These are phyloP conservation scores for Myiagra hebetior DNA, from an alignment of 2,113 vertebrate species.

Conservation along the genomic window DNA sequence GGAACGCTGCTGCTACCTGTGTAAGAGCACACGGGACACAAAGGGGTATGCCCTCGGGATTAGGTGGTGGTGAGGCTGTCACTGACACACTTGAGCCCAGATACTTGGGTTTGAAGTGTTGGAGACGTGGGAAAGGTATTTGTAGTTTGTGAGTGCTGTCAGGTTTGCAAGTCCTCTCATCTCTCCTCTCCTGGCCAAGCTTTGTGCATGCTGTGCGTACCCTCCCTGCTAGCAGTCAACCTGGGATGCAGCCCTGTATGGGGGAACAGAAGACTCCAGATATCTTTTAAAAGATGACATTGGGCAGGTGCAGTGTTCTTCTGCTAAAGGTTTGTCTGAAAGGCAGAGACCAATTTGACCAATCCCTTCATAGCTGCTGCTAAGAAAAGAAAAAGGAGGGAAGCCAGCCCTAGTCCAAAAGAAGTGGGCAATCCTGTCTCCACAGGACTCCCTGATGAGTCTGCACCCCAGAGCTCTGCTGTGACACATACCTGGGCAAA, in stretches of 20 bases:
- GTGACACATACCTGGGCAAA: background rate
- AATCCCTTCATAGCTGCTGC: background rate
- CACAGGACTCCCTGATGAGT: background rate
- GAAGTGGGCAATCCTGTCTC: background rate
- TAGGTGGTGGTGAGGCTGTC: background rate
- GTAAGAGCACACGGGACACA: background rate
- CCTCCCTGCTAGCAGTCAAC: background rate
- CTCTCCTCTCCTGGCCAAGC: background rate
- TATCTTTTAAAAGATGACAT: background rate
- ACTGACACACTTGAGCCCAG: background rate
- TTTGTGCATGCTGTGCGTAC: background rate
- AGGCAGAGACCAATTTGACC: background rate
- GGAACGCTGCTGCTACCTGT: background rate
- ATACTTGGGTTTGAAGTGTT: background rate
- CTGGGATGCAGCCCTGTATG: background rate
- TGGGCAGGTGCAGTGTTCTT: background rate
- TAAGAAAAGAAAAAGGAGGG: background rate
- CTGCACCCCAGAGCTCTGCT: background rate
- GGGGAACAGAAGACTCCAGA: background rate
- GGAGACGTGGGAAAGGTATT: background rate
- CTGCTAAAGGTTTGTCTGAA: background rate
- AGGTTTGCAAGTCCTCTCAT: background rate
- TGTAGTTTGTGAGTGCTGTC: background rate
- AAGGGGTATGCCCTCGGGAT: accelerated
- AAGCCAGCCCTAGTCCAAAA: background rate